These are phyloP conservation scores for Oscheius sp. DNA, from an alignment of 2,888 invertebrate genomes.

Conservation along the genomic window DNA sequence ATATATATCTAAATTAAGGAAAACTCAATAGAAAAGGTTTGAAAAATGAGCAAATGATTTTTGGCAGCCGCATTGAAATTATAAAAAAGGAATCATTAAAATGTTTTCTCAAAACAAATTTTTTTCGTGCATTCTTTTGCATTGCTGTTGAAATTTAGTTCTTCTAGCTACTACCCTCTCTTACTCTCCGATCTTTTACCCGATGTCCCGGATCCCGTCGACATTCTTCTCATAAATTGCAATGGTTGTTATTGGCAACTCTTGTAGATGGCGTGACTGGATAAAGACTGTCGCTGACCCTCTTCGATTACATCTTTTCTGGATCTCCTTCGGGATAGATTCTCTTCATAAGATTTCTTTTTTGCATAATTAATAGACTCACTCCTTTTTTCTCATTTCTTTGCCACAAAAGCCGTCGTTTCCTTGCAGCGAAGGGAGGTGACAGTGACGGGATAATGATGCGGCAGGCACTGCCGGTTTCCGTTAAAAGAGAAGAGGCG, in stretches of 20 bases:
- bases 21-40: too few relatives aligned
- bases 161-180: background rate
- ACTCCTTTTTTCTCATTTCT: background rate
- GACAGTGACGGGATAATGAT: slow-evolving; percentile 25
- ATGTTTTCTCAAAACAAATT: too few relatives aligned
- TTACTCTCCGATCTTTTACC: background rate
- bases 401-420: background rate
- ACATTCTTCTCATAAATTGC: slow-evolving; percentile 14
- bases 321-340: background rate
- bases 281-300: slow-evolving; percentile 16
- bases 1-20: too few relatives aligned
- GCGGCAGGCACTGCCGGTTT: background rate
- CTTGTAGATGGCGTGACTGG: slow-evolving; percentile 21
- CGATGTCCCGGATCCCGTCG: background rate
- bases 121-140: background rate
- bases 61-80: too few relatives aligned
- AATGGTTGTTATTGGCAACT: slow-evolving; percentile 28
- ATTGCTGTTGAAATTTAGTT: background rate
- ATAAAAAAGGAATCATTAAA: too few relatives aligned
- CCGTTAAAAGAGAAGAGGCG: background rate
- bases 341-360: background rate
- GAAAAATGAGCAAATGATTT: too few relatives aligned
- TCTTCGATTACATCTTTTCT: slow-evolving; percentile 19
- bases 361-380: background rate
- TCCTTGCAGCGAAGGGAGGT: background rate